These are phyloP conservation scores for Psophia crepitans DNA, from an alignment of 2,113 vertebrate genomes.

Conservation along the genomic window DNA sequence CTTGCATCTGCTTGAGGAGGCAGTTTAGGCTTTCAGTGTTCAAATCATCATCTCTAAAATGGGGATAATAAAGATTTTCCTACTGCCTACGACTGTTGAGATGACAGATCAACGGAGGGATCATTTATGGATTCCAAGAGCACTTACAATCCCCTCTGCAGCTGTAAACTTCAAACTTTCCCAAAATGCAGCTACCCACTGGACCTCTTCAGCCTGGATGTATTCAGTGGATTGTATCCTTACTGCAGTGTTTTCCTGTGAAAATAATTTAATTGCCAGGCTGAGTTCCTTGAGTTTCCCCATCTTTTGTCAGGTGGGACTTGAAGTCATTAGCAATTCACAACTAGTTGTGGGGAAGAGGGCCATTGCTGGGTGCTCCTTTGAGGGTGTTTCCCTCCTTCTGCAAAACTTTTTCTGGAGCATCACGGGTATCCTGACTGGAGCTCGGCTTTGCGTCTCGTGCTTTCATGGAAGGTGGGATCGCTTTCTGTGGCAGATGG, in stretches of 20 bases:
- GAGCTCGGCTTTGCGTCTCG: not conserved
- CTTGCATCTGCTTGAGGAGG: slow-evolving; percentile 49
- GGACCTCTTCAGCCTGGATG: not conserved
- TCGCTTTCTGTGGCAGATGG: not conserved
- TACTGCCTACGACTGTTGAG: not conserved
- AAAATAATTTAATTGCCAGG: not conserved
- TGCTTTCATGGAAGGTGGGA: not conserved
- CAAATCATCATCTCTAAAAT: slow-evolving; percentile 34
- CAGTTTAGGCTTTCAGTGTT: slow-evolving; percentile 40
- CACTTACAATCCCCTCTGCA: not conserved
- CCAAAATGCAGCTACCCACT: not conserved
- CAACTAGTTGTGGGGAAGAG: not conserved
- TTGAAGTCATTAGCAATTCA: not conserved
- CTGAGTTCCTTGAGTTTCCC: not conserved
- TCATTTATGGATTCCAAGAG: slow-evolving; percentile 2
- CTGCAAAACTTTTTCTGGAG: not conserved
- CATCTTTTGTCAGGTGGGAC: not conserved
- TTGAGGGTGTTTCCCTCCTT: not conserved
- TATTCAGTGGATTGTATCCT: not conserved
- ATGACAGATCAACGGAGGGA: slow-evolving; percentile 29
- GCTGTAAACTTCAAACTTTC: not conserved
- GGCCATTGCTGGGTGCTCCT: not conserved
- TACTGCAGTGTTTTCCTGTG: not conserved
- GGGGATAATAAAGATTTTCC: slow-evolving; percentile 19
- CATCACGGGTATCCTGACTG: not conserved